Evolutionary conservation across 2,797 vertebrate species (phyloP), one percentile per base, ranked within the genome.

Genomic region (Gouania willdenowi): DNA sequence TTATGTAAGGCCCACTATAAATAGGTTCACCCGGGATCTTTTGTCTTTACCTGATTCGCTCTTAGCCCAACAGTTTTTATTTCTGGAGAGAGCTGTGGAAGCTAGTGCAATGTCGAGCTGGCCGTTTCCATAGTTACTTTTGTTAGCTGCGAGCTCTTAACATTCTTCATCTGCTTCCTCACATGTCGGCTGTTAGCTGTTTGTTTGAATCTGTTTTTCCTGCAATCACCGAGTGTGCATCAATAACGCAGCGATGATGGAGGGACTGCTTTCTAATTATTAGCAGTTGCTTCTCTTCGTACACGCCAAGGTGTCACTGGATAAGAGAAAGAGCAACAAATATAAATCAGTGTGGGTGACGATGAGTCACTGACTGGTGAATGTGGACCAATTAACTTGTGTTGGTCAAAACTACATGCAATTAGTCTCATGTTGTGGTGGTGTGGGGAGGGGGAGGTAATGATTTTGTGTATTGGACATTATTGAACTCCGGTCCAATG

Each of bases 41-140:
- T 91, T 91, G 90, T 90, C 86, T 91, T 90, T 90, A 91, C 89
- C 90, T 91, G 88, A 88, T 90, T 84, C 85, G 81, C 88, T 90
- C 87, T 85, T 89, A 88, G 87, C 85, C 83, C 84, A 89, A 88
- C 88, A 82, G 85, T 88, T 90, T 88, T 88, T 91, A 88, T 90
- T 90, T 90, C 89, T 89, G 86, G 86, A 88, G 83, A 85, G 88
- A 82, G 87, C 83, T 79, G 83, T 82, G 84, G 82, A 88, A 88
- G 87, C 87, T 71, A 79, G 74, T 85, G 86, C 87, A 79, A 86
- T 89, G 81, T 85, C 84, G 86, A 87, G 87, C 83, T 49, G 86
- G 66, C 85, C 70, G 89, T 91, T 90, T 86, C 90, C 90, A 91
- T 91, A 90, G 90, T 90, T 90, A 91, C 90, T 90, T 87, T 85